These are phyloP conservation scores for Lasioglossum lativentre DNA, from an alignment of 2,888 invertebrate species.

Conservation along the genomic window DNA sequence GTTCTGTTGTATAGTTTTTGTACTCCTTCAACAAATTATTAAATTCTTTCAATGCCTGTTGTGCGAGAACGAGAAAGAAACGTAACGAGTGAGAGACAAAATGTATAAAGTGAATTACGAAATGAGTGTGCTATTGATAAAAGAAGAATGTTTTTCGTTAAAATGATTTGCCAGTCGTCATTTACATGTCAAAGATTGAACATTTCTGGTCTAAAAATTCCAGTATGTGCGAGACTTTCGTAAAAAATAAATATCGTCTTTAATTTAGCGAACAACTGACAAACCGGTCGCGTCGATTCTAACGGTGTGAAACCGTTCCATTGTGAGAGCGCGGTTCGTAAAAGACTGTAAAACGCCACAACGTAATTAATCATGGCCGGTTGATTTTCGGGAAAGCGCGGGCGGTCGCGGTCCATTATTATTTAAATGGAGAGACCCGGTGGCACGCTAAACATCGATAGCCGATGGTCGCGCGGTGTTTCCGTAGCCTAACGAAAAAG, in stretches of 20 bases:
- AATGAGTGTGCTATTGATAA: too few species aligned
- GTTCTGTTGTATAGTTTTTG: too few species aligned
- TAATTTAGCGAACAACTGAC: background rate
- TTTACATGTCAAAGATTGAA: too few species aligned
- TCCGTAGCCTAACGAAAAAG: conserved; percentile 33
- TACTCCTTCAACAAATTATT: too few species aligned
- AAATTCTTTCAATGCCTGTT: too few species aligned
- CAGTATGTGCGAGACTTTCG: background rate
- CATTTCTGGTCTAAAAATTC: background rate
- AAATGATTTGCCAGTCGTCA: too few species aligned
- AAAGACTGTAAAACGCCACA: background rate
- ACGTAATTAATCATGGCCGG: background rate
- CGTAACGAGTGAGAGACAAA: too few species aligned
- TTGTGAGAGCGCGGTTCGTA: background rate
- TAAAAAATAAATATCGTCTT: background rate
- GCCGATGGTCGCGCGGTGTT: background rate
- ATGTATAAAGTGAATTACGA: too few species aligned
- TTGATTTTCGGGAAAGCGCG: background rate
- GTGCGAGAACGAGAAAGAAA: too few species aligned
- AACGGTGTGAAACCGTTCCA: background rate
- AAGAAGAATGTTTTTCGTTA: too few species aligned
- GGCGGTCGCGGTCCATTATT: background rate
- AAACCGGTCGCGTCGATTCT: background rate
- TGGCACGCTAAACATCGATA: conserved; percentile 38
- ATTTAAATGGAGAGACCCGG: conserved; percentile 24